Evolutionary conservation across 2,888 invertebrate species (phyloP).

Genomic region (Pantelozetes paolii): DNA sequence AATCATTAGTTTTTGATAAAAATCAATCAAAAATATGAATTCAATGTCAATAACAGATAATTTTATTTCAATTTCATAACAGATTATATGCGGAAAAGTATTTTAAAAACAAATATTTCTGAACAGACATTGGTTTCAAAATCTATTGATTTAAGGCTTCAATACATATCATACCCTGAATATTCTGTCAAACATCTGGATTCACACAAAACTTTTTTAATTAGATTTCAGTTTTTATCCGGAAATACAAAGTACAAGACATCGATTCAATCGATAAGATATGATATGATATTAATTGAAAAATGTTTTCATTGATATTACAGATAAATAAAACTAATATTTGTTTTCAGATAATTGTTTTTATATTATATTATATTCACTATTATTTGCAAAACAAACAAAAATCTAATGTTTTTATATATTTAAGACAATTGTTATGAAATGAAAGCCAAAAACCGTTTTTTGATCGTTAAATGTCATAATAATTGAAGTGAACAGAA

Average conservation of each 20-base stretch:
- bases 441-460: neutral
- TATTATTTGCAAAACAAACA: neutral
- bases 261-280: neutral
- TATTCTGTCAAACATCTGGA: conserved; percentile 16
- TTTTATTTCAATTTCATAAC: neutral
- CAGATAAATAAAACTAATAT: no score
- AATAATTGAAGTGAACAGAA: conserved; percentile 24
- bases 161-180: conserved; percentile 1
- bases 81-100: neutral
- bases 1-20: no score
- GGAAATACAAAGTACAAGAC: neutral
- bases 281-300: no score
- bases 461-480: neutral
- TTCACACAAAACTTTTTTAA: conserved; percentile 9
- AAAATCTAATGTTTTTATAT: neutral
- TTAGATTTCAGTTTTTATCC: neutral
- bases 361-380: no score
- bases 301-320: neutral
- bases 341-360: neutral
- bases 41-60: conserved; percentile 1
- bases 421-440: neutral
- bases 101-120: neutral
- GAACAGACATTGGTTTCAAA: neutral
- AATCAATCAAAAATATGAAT: neutral
- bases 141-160: neutral